These are phyloP conservation scores for Herpetotheres cachinnans DNA, from an alignment of 2,113 vertebrate species.

Conservation along the genomic window DNA sequence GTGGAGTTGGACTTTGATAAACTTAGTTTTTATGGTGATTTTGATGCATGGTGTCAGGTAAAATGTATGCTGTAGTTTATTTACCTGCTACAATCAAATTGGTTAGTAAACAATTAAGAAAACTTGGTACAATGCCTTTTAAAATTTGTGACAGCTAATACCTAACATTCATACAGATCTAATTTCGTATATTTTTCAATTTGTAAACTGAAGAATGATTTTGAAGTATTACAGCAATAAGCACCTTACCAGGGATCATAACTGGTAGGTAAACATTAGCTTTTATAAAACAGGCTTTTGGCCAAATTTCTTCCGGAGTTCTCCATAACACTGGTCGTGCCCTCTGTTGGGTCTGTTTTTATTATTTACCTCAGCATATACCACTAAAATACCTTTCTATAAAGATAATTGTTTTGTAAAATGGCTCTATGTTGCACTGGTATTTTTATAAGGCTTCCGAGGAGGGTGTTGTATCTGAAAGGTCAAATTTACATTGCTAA, in stretches of 20 bases:
- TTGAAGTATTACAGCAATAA: slow-evolving; percentile 72
- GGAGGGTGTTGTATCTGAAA: not conserved
- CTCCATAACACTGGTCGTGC: slow-evolving; percentile 42
- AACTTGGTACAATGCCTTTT: slow-evolving; percentile 65
- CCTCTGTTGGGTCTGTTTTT: slow-evolving; percentile 38
- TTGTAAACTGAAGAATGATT: slow-evolving; percentile 66
- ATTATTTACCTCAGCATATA: slow-evolving; percentile 64
- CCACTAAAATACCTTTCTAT: slow-evolving; percentile 61
- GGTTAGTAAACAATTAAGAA: slow-evolving; percentile 67
- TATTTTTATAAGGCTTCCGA: slow-evolving; percentile 60
- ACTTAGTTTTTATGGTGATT: slow-evolving; percentile 75
- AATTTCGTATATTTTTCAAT: slow-evolving; percentile 63
- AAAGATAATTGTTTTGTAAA: slow-evolving; percentile 65
- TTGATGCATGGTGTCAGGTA: slow-evolving; percentile 71
- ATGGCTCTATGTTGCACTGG: slow-evolving; percentile 50
- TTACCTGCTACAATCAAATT: slow-evolving; percentile 66
- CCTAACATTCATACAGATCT: slow-evolving; percentile 53
- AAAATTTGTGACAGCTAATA: slow-evolving; percentile 70
- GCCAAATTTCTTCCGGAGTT: slow-evolving; percentile 25
- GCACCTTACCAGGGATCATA: slow-evolving; percentile 42
- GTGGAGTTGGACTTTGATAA: slow-evolving; percentile 78
- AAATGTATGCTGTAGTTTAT: slow-evolving; percentile 62
- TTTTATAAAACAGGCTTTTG: slow-evolving; percentile 63
- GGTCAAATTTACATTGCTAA: not conserved
- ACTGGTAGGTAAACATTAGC: slow-evolving; percentile 37